phyloP scores from a whole-genome alignment of 2,797 vertebrate species.

The Serranus cabrilla region DNA sequence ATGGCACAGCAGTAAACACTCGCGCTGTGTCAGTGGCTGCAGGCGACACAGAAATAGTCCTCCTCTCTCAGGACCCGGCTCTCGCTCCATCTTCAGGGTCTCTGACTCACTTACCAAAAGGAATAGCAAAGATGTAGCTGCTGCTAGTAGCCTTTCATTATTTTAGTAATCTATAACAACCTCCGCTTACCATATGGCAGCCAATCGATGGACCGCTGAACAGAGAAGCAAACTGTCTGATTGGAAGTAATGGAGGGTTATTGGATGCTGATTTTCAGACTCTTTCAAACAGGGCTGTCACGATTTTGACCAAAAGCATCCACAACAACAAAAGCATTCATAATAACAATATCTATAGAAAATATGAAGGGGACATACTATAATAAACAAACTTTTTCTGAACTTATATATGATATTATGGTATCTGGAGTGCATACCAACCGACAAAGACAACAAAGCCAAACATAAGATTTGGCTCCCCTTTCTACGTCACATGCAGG shows the following conservation, averaged over 20 bases:
- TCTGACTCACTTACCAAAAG: constrained; percentile 74
- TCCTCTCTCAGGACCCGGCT: constrained; percentile 72
- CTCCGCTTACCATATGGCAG: constrained; percentile 71
- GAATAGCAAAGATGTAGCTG: constrained; percentile 52
- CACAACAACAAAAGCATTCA: too few species aligned
- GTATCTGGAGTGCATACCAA: too few species aligned
- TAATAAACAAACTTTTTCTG: too few species aligned
- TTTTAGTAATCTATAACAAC: constrained; percentile 74
- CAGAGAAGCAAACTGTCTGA: constrained; percentile 61
- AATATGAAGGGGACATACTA: too few species aligned
- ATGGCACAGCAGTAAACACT: constrained; percentile 83
- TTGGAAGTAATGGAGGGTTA: constrained; percentile 54
- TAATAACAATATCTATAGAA: too few species aligned
- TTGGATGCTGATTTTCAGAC: constrained; percentile 51
- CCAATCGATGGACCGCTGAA: constrained; percentile 62
- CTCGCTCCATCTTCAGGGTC: constrained; percentile 75
- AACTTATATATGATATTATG: too few species aligned
- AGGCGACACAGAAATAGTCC: constrained; percentile 84
- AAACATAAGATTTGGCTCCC: too few species aligned
- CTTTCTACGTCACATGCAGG: too few species aligned
- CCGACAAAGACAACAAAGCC: too few species aligned
- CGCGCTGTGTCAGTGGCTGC: constrained; percentile 82
- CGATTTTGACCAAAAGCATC: too few species aligned
- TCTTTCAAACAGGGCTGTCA: constrained; percentile 18
- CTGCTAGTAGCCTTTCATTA: constrained; percentile 73